Evolutionary conservation across 2,113 vertebrate species (phyloP), one percentile per base, ranked within the genome.

Genomic region (Phyllostomus hastatus): DNA sequence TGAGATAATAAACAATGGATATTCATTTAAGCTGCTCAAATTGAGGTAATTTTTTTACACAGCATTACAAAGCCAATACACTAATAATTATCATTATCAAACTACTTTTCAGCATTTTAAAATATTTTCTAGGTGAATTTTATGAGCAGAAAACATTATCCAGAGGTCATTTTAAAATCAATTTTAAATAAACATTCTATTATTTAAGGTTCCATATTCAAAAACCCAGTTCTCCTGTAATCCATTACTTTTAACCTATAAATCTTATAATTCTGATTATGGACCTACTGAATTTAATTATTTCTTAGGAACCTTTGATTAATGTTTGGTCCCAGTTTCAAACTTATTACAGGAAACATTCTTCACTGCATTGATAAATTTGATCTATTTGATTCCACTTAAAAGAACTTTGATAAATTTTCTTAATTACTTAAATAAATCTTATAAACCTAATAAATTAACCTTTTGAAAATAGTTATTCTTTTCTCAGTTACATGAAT

Each of bases 401-500:
- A 81, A 86, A 95, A 90, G 4, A 70, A 59, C 16, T 80, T 76
- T 81, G 54, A 82, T 57, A 89, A 16, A 50, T 92, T 88, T 95
- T 95, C 35, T 92, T 20, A 87, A 46, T 35, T 80, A 50, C 70
- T 92, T 92, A 94, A 84, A 89, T 76, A 10, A 76, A 81, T 92
- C 46, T 75, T 87, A 88, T 59, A 80, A 90, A 76, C 88, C 10
- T 78, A 75, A 90, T 43, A 78, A 86, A 59, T 84, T 88, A 88
- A 57, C 73, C 14, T 82, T 52, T 84, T 61, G 38, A 90, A 79
- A 89, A 59, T 52, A 81, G 12, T n/a, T 4, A 61, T 95, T 80
- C 50, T 83, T 75, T 90, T 57, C 10, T 64, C 66, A 67, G 61
- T 95, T 70, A 80, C 61, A 75, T 83, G 35, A 96, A 57, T 41